Percentiles rank a stretch among this genome's conserved stretches.
Conservation (phyloP, 2,888 invertebrate species). For the Diplolepis rosae region DNA sequence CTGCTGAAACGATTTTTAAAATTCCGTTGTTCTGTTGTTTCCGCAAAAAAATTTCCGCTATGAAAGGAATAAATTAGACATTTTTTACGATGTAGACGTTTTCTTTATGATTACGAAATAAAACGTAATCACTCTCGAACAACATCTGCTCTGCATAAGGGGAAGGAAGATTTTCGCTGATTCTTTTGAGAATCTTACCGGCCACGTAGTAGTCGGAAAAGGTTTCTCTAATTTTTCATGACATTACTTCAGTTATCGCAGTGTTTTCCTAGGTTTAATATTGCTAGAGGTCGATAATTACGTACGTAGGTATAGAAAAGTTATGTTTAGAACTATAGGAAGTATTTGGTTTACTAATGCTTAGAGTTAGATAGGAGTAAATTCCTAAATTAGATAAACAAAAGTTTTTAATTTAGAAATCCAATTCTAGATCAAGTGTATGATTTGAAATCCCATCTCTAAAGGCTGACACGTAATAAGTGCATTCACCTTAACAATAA, state of each 20-base stretch:
- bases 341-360: background rate
- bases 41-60: too few species aligned
- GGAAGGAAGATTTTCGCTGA: background rate
- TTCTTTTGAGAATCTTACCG: background rate
- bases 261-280: background rate
- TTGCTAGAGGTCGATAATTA: conserved; percentile 17
- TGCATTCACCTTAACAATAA: conserved; percentile 1
- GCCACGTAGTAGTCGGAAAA: background rate
- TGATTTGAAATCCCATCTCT: background rate
- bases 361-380: too few species aligned
- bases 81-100: too few species aligned
- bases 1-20: too few species aligned
- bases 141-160: background rate
- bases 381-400: too few species aligned
- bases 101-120: background rate
- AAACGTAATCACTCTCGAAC: background rate
- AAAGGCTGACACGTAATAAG: background rate
- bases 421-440: background rate
- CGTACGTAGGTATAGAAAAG: background rate
- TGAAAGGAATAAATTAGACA: too few species aligned
- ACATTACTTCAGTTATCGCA: background rate
- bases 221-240: conserved; percentile 12
- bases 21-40: too few species aligned
- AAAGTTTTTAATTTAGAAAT: background rate
- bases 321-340: background rate